Conservation (phyloP, 1,140 invertebrate genomes). For the Pogonomyrmex barbatus region DNA sequence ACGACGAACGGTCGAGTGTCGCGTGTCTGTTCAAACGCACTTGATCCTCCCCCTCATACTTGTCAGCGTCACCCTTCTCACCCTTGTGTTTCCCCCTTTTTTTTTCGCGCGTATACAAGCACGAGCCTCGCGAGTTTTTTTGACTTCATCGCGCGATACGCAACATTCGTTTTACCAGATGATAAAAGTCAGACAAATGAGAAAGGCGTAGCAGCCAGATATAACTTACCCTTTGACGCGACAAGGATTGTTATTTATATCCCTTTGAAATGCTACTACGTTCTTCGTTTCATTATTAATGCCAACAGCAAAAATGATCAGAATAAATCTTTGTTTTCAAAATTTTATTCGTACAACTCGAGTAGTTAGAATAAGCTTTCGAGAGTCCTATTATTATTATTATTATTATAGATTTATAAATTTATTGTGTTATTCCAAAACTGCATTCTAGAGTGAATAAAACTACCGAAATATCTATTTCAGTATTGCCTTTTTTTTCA, state of each 20-base stretch:
- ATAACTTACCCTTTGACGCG: slow-evolving; percentile 38
- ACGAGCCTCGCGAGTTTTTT: slow-evolving; percentile 61
- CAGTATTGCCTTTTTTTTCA: background rate
- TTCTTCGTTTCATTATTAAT: background rate
- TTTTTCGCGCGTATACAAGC: slow-evolving; percentile 40
- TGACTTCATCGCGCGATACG: slow-evolving; percentile 75
- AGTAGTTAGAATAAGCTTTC: background rate
- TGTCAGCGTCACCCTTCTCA: slow-evolving; percentile 12
- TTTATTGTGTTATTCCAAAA: slow-evolving; percentile 3
- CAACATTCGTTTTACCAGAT: background rate
- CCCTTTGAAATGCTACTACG: background rate
- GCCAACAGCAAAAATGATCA: background rate
- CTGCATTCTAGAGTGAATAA: background rate
- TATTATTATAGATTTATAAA: background rate
- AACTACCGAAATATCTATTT: background rate
- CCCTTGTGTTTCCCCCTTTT: background rate
- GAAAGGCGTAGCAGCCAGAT: slow-evolving; percentile 9
- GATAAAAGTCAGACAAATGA: slow-evolving; percentile 25
- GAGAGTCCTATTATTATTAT: background rate
- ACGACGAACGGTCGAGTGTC: slow-evolving; percentile 75
- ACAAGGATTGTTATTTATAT: slow-evolving; percentile 27
- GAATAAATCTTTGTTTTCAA: background rate
- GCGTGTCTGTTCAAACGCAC: slow-evolving; percentile 82
- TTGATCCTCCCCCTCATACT: slow-evolving; percentile 62
- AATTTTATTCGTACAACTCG: background rate